phyloP scores from a whole-genome alignment of 2,797 vertebrate genomes.

The Podarcis siculus region DNA sequence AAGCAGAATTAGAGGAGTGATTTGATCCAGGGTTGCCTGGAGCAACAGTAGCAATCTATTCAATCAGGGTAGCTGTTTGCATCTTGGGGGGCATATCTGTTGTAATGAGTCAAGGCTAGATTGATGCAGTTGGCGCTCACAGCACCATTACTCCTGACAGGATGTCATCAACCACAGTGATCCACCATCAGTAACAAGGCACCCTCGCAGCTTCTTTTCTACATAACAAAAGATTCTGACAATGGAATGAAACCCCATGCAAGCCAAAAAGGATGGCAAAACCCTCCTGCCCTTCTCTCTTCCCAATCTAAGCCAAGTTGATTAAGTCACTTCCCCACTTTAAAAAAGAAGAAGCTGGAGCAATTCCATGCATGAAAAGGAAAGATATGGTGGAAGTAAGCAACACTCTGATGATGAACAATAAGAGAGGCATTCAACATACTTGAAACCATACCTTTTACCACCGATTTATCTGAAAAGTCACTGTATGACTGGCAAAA shows the following conservation, averaged over 20 bases:
- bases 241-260: too few relatives aligned
- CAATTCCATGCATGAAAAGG: not conserved
- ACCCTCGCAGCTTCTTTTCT: not conserved
- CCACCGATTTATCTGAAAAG: not conserved
- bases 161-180: rapidly evolving
- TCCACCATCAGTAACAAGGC: rapidly evolving
- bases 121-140: rapidly evolving
- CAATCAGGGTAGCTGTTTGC: not conserved
- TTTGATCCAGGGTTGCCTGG: rapidly evolving
- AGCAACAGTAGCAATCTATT: not conserved
- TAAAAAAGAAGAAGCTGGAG: constrained; percentile 10
- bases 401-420: not conserved
- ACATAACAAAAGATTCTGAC: not conserved
- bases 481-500: not conserved
- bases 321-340: constrained; percentile 45
- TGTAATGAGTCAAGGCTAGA: not conserved
- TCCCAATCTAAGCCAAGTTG: constrained; percentile 50
- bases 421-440: not conserved
- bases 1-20: not conserved
- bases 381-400: constrained; percentile 1
- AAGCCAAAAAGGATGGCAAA: constrained; percentile 28
- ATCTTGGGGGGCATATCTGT: rapidly evolving
- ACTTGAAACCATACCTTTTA: too few relatives aligned
- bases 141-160: rapidly evolving
- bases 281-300: not conserved